phyloP scores from a whole-genome alignment of 2,888 invertebrate genomes.

The Quadriops clusia region DNA sequence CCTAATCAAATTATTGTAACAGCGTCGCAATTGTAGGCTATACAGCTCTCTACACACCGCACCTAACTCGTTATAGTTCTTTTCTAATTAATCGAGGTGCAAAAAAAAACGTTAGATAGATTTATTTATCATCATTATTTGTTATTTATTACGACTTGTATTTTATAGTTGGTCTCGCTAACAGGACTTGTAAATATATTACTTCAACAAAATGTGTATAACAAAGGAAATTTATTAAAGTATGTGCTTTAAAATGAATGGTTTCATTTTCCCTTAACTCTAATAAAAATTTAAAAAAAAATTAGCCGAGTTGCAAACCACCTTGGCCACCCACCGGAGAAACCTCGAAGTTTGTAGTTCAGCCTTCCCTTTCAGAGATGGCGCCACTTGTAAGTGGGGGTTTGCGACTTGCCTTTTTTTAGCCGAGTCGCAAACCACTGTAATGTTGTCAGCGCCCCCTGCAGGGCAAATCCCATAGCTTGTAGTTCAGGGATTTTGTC shows the following conservation, averaged over 20 bases:
- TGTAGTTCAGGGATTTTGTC: no score
- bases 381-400: no score
- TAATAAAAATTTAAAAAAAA: not conserved
- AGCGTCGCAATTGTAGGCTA: no score
- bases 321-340: no score
- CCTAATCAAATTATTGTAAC: no score
- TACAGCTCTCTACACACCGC: conserved; percentile 29
- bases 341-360: no score
- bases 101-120: conserved; percentile 22
- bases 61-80: conserved; percentile 15
- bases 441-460: no score
- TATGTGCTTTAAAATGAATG: conserved; percentile 28
- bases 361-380: no score
- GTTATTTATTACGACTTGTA: conserved; percentile 35
- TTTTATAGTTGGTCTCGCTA: conserved; percentile 36
- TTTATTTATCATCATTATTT: conserved; percentile 28
- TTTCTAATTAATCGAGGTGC: conserved; percentile 19
- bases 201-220: conserved; percentile 35
- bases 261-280: conserved; percentile 7
- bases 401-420: no score
- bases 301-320: no score
- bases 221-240: conserved; percentile 33
- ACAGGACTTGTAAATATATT: conserved; percentile 36
- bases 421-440: no score
- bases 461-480: no score